Evolutionary conservation across 30 jellyfish, hydroid and myxozoan species (phyloP).

Genomic region (Hydractinia echinata): DNA sequence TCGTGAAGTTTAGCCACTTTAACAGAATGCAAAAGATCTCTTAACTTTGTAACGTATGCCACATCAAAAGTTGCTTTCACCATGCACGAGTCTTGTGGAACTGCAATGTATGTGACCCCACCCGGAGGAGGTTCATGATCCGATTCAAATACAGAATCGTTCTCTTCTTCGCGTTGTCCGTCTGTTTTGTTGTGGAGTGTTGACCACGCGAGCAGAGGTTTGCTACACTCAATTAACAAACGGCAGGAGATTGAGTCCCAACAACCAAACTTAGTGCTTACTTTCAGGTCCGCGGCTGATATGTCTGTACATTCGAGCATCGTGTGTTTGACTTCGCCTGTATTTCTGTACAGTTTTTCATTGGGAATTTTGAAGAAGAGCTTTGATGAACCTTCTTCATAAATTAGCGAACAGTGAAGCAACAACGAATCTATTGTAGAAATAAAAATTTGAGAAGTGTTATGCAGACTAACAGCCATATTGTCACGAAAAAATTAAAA

Average conservation of each 20-base stretch:
- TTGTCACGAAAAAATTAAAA: no score
- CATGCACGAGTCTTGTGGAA: conserved; percentile 68
- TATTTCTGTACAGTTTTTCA: conserved; percentile 18
- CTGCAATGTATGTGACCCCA: conserved; percentile 15
- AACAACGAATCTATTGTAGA: no score
- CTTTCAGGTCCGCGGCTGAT: conserved; percentile 92
- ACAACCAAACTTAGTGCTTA: conserved; percentile 85
- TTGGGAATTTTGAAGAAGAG: conserved; percentile 71
- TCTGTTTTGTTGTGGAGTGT: background rate
- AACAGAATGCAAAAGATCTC: conserved; percentile 64
- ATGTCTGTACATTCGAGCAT: conserved; percentile 84
- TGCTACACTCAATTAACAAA: conserved; percentile 69
- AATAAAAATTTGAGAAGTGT: no score
- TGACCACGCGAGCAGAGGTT: conserved; percentile 71
- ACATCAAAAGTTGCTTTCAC: conserved; percentile 80
- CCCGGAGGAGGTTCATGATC: background rate
- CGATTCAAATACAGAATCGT: background rate
- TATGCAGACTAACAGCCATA: no score
- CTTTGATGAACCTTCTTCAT: conserved; percentile 50
- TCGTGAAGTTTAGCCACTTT: conserved; percentile 64
- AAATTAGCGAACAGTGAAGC: conserved; percentile 36
- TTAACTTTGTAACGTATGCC: conserved; percentile 33
- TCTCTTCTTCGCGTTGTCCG: background rate
- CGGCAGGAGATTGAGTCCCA: conserved; percentile 90
- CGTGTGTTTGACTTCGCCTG: conserved; percentile 3